Evolutionary conservation across 2,888 invertebrate genomes (phyloP), one percentile per base, ranked within the genome.

Genomic region (Agonum fuliginosum): DNA sequence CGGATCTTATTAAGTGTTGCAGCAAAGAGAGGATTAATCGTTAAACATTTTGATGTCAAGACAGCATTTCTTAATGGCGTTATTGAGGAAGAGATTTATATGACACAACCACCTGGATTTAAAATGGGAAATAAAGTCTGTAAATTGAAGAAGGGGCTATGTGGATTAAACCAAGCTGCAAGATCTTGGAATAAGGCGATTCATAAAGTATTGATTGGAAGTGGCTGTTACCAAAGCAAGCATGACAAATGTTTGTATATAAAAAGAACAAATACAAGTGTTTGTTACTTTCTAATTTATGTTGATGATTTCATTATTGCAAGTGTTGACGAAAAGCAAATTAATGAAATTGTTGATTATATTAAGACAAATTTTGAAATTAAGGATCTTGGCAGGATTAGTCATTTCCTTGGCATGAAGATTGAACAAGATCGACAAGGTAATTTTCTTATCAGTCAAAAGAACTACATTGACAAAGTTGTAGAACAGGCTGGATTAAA

Each of bases 51-150:
- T 1, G 82, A 82, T 73, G 81, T 80, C 0, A 80, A 81, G 73
- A 82, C 81, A 20, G 82, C 82, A 1, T 83, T 83, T 58, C 54
- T 83, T 0, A 81, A 83, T 78, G 81, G 81, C 0, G 71, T 79
- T 12, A 30, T 81, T 12, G 5, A 14, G 5, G 48, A 48, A 48
- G 5, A 5, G 2, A 10, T 48, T 12, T 48, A 48, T 14, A 48
- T 48, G 48, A 8, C 14, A 14, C 17, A 48, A 48, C 48, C 6
- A 6, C 17, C 4, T 6, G 17, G 48, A 12, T 48, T 48, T 48
- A 20, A 14, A 14, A 20, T 6, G 8, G 20, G 17, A 17, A 5
- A 48, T 19, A 3, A 5, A 41, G 41, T 41, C 10, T 41, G 41
- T 10, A 3, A n/a, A 5, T 41, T 41, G 10, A 41, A 10, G 3